Conservation (phyloP, 2,888 invertebrate species). For the Himalopsyche kuldschensis region DNA sequence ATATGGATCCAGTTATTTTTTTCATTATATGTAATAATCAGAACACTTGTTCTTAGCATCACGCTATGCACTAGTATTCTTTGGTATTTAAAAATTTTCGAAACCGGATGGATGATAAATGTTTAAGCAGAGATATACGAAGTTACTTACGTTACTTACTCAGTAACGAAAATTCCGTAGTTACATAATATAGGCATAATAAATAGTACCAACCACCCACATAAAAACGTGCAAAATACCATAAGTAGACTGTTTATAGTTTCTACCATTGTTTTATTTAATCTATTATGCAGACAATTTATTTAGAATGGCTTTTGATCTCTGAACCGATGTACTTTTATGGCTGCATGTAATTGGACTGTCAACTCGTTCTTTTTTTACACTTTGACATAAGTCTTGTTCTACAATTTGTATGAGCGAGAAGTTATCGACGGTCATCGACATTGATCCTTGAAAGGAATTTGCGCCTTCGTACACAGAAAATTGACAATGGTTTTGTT, state of each 20-base stretch:
- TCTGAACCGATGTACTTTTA: neutral
- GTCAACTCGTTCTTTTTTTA: neutral
- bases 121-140: no score
- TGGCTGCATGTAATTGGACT: neutral
- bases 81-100: no score
- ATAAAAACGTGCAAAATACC: neutral
- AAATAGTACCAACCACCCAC: neutral
- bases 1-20: no score
- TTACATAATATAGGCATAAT: neutral
- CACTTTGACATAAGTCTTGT: neutral
- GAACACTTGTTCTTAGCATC: no score
- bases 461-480: neutral
- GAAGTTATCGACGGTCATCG: neutral
- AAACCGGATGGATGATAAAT: no score
- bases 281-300: neutral
- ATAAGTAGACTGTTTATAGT: neutral
- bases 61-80: no score
- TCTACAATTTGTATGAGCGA: neutral
- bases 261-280: neutral
- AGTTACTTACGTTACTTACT: neutral
- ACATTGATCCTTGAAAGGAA: neutral
- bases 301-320: neutral
- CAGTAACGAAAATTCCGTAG: neutral
- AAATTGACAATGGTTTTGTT: no score
- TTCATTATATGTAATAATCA: no score